phyloP scores from a whole-genome alignment of 1,140 invertebrate species.

The Rhagoletis zephyria region DNA sequence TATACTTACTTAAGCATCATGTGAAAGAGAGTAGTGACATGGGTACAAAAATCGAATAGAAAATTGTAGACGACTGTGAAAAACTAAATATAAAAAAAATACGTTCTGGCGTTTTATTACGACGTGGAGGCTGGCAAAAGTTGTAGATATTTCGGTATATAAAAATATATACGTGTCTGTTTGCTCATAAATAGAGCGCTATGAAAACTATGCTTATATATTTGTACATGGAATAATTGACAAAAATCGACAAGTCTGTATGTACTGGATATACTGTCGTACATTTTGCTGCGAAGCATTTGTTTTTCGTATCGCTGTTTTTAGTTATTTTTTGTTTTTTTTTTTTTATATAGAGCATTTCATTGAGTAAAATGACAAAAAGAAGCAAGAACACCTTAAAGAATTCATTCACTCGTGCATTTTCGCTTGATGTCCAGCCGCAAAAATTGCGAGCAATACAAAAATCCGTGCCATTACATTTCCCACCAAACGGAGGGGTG shows the following conservation, averaged over 20 bases:
- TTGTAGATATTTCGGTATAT: no score
- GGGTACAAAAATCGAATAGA: not conserved
- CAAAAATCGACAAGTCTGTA: not conserved
- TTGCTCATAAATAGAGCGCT: not conserved
- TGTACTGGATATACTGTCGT: not conserved
- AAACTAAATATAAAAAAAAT: no score
- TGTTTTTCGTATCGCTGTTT: no score
- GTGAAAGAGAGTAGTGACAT: not conserved
- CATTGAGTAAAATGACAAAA: not conserved
- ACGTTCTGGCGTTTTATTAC: no score
- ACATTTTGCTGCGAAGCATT: not conserved
- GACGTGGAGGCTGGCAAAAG: no score
- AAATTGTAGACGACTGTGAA: not conserved
- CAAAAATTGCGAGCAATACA: conserved; percentile 23
- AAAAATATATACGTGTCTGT: no score
- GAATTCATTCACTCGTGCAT: conserved; percentile 49
- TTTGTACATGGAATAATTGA: conserved; percentile 5
- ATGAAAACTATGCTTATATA: not conserved
- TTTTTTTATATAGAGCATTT: not conserved
- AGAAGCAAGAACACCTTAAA: conserved; percentile 17
- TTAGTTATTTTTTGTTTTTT: no score
- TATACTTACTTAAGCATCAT: no score
- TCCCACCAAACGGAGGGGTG: not conserved
- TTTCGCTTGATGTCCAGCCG: conserved; percentile 43
- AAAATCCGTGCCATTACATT: conserved; percentile 37